A percentile compares a stretch with the other conserved stretches of the same genome.
Evolutionary conservation across 1,140 invertebrate genomes (phyloP).

Genomic region (Lasioglossum baleicum): DNA sequence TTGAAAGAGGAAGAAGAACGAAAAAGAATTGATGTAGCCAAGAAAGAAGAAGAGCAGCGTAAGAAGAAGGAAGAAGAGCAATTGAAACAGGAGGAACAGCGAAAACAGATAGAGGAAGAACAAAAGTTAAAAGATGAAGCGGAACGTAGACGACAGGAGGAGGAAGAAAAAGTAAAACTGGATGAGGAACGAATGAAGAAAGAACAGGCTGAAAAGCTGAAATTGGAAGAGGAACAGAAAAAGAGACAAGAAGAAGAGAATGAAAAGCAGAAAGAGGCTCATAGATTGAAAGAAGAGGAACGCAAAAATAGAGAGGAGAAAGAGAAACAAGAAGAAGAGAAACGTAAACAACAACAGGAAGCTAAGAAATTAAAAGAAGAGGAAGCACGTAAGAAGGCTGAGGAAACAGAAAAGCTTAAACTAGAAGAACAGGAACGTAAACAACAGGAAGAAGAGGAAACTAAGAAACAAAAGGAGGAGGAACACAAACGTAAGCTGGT

Average conservation of each 20-base stretch:
- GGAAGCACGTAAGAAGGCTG: slow-evolving; percentile 15
- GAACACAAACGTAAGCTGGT: slow-evolving; percentile 23
- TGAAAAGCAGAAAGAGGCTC: slow-evolving; percentile 16
- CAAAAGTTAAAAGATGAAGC: slow-evolving; percentile 34
- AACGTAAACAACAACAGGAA: slow-evolving; percentile 16
- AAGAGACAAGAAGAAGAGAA: slow-evolving; percentile 8
- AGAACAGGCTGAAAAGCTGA: slow-evolving; percentile 2
- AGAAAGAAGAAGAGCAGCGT: too few species aligned
- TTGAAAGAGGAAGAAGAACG: slow-evolving; percentile 33
- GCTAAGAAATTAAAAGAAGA: slow-evolving; percentile 6
- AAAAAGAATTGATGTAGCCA: slow-evolving; percentile 30
- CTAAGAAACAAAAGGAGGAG: slow-evolving; percentile 19
- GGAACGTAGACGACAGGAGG: background rate
- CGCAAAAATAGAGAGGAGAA: background rate
- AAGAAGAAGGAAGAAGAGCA: too few species aligned
- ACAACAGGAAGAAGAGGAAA: slow-evolving; percentile 16
- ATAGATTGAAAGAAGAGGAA: background rate
- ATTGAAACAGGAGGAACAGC: too few species aligned
- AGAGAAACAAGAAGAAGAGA: slow-evolving; percentile 22
- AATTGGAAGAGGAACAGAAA: too few species aligned
- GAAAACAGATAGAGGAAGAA: background rate
- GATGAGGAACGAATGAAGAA: background rate
- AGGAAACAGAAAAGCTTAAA: slow-evolving; percentile 41
- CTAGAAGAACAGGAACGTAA: slow-evolving; percentile 24
- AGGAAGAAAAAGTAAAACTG: background rate